These are phyloP conservation scores for Bubalus kerabau DNA, from an alignment of 2,113 vertebrate species.

Conservation along the genomic window DNA sequence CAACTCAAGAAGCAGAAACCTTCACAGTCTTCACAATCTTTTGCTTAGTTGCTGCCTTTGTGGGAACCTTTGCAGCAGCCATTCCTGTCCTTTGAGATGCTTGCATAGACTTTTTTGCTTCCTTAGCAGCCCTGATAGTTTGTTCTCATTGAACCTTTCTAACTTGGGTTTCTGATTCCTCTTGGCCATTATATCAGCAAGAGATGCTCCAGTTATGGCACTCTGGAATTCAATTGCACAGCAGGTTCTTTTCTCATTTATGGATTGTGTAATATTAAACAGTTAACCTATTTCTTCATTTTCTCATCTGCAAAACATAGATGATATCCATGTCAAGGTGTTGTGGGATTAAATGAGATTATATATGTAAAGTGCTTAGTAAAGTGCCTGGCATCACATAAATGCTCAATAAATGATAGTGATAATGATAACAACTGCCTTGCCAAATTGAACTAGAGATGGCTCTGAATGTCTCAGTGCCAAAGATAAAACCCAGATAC, in stretches of 20 bases:
- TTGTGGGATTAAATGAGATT: background rate
- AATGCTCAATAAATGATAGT: background rate
- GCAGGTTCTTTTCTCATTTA: constrained; percentile 87
- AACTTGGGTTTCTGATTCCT: constrained; percentile 97
- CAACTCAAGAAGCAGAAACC: constrained; percentile 92
- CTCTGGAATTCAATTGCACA: constrained; percentile 95
- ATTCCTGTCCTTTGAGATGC: constrained; percentile 91
- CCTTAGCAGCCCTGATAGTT: constrained; percentile 97
- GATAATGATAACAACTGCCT: background rate
- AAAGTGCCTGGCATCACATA: background rate
- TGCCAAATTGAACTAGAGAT: background rate
- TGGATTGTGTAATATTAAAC: background rate
- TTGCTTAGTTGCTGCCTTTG: constrained; percentile 94
- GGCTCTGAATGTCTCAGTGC: background rate
- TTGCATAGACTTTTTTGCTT: constrained; percentile 97
- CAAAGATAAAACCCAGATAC: background rate
- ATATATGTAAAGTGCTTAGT: background rate
- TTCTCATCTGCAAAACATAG: background rate
- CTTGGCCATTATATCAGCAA: constrained; percentile 97
- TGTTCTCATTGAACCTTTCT: constrained; percentile 97
- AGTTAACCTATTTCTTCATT: background rate
- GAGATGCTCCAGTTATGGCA: constrained; percentile 94
- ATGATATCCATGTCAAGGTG: background rate
- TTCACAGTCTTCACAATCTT: constrained; percentile 97
- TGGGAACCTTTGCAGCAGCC: constrained; percentile 88